phyloP scores from a whole-genome alignment of 2,888 invertebrate genomes.

The Pristionchus mayeri region DNA sequence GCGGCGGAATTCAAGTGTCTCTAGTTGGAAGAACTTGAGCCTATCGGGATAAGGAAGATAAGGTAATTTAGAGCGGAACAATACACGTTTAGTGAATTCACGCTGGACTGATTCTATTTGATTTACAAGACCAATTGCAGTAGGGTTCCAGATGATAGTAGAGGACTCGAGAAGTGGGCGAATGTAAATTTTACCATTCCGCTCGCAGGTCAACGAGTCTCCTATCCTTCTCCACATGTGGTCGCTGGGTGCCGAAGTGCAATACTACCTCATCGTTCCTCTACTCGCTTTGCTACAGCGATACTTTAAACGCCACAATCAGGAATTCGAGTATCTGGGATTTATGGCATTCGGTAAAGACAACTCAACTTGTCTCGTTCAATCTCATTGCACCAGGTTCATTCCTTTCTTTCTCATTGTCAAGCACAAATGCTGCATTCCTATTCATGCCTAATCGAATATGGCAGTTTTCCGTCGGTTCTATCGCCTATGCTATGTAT shows the following conservation, averaged over 20 bases:
- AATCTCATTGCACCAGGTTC: no score
- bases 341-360: background rate
- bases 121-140: no score
- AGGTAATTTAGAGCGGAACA: no score
- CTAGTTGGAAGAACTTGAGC: no score
- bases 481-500: background rate
- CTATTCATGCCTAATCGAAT: background rate
- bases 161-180: no score
- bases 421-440: background rate
- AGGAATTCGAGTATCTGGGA: background rate
- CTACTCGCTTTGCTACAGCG: background rate
- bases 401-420: background rate
- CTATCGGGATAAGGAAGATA: no score
- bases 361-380: background rate
- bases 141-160: no score
- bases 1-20: no score
- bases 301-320: background rate
- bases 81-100: no score
- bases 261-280: background rate
- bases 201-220: background rate
- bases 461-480: background rate
- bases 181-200: no score
- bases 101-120: no score
- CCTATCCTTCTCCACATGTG: constrained; percentile 24
- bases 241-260: constrained; percentile 17